A percentile compares a stretch with the other conserved stretches of the same genome.
phyloP scores from a whole-genome alignment of 2,113 vertebrate species.

The Dromas ardeola region DNA sequence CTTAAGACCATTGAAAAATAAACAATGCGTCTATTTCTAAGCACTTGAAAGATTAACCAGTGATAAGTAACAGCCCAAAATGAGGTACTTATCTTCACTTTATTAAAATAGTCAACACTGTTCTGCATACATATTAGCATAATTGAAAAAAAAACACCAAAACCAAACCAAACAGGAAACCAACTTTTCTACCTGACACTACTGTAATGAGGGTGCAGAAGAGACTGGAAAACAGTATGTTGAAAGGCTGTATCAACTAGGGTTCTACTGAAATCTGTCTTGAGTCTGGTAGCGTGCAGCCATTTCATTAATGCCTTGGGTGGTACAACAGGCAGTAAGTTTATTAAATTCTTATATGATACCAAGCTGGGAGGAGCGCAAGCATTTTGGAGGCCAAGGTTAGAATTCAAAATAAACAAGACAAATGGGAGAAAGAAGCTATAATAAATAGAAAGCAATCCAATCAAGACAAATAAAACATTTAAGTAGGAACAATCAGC shows the following conservation, averaged over 20 bases:
- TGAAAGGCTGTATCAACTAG: background rate
- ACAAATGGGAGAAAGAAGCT: slow-evolving; percentile 17
- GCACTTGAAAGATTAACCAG: background rate
- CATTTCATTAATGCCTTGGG: background rate
- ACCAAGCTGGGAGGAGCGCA: background rate
- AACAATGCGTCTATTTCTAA: background rate
- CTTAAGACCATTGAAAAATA: background rate
- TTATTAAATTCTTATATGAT: slow-evolving; percentile 7
- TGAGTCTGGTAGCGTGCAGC: background rate
- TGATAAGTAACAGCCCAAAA: background rate
- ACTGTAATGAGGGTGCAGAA: background rate
- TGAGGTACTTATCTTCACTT: background rate
- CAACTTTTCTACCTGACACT: background rate
- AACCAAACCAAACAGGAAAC: background rate
- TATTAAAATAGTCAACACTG: background rate
- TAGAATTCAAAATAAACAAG: slow-evolving; percentile 36
- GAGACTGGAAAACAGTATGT: background rate
- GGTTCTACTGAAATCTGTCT: background rate
- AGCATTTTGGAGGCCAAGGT: slow-evolving; percentile 4
- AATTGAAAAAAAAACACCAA: background rate
- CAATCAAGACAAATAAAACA: slow-evolving; percentile 18
- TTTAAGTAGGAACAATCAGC: background rate
- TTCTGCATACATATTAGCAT: background rate
- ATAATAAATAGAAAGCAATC: slow-evolving; percentile 31
- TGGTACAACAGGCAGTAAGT: background rate